Conservation (phyloP, 2,113 vertebrate species). For the Rattus rattus region DNA sequence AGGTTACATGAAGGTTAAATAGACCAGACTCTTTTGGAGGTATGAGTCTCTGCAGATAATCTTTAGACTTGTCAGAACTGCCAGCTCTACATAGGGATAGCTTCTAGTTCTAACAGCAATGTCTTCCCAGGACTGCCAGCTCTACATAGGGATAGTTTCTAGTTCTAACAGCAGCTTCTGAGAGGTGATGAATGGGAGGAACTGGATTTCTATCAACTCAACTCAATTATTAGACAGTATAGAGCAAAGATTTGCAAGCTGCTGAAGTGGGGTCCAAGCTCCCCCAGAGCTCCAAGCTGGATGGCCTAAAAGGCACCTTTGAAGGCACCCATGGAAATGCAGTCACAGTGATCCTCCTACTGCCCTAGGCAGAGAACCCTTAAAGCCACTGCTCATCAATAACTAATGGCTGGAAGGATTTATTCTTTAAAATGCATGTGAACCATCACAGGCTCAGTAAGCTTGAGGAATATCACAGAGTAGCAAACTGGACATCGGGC, state of each 20-base stretch:
- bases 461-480: not conserved
- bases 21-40: not conserved
- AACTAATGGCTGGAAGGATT: not conserved
- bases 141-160: not conserved
- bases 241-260: not conserved
- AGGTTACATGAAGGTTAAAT: not conserved
- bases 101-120: not conserved
- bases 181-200: not conserved
- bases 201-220: not conserved
- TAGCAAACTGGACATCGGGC: rapidly evolving
- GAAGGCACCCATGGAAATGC: not conserved
- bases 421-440: not conserved
- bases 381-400: not conserved
- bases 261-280: not conserved
- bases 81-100: not conserved
- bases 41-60: not conserved
- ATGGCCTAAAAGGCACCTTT: not conserved
- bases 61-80: not conserved
- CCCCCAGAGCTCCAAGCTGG: not conserved
- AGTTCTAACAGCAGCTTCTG: not conserved
- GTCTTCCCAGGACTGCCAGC: not conserved
- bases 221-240: not conserved
- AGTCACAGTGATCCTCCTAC: not conserved
- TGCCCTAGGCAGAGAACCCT: rapidly evolving
- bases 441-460: not conserved